Evolutionary conservation across 1,140 invertebrate species (phyloP).

Genomic region (Drosophila ogumai): DNA sequence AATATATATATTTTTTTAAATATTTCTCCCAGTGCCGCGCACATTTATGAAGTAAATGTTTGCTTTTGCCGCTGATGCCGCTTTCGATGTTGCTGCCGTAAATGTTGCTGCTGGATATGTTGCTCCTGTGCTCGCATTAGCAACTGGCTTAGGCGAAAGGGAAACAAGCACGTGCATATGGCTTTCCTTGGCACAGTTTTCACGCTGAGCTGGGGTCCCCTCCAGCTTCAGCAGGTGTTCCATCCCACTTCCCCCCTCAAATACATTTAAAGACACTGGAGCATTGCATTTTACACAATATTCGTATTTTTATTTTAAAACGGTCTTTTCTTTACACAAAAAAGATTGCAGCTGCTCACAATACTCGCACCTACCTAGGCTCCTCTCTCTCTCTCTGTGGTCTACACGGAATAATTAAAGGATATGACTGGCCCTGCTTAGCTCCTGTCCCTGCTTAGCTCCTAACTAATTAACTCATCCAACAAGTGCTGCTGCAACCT

Average conservation of each 20-base stretch:
- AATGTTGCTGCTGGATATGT: slow-evolving; percentile 15
- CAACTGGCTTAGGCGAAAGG: slow-evolving; percentile 55
- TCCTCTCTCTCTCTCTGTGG: slow-evolving; percentile 8
- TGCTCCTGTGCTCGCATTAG: slow-evolving; percentile 53
- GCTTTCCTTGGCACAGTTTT: slow-evolving; percentile 72
- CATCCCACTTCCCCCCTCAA: background rate
- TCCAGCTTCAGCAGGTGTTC: background rate
- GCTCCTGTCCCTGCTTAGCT: slow-evolving; percentile 26
- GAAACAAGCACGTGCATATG: slow-evolving; percentile 50
- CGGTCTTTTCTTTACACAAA: slow-evolving; percentile 49
- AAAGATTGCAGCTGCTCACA: slow-evolving; percentile 46
- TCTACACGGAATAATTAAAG: slow-evolving; percentile 18
- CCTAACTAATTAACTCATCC: slow-evolving; percentile 50
- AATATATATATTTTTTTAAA: no score
- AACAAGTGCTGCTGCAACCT: slow-evolving; percentile 34
- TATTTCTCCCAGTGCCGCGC: slow-evolving; percentile 8
- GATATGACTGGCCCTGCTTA: slow-evolving; percentile 30
- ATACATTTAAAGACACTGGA: slow-evolving; percentile 23
- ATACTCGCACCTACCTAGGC: slow-evolving; percentile 31
- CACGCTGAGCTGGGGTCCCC: slow-evolving; percentile 17
- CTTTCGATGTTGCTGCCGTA: slow-evolving; percentile 8
- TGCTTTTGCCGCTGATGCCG: slow-evolving; percentile 15
- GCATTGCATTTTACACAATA: slow-evolving; percentile 55
- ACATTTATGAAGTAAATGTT: slow-evolving; percentile 30
- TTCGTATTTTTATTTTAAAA: slow-evolving; percentile 57